Evolutionary conservation across 2,888 invertebrate genomes (phyloP), one percentile per base, ranked within the genome.

Genomic region (Caenorhabditis uteleia): DNA sequence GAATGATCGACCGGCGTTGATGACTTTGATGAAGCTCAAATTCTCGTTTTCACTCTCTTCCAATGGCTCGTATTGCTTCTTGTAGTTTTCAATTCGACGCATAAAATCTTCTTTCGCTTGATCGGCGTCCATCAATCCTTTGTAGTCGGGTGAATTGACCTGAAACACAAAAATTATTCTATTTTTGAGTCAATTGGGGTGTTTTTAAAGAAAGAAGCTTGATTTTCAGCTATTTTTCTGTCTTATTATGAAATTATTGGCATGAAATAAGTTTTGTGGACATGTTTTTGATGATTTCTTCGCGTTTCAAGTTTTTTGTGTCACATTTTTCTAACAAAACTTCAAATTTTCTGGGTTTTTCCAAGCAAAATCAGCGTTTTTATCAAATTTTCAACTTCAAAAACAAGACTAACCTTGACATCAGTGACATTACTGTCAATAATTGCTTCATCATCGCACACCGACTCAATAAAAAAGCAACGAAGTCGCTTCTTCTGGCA

Each of bases 81-180:
- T 90, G 84, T 98, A 98, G 70, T 89, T 89, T 75, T 93, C 90
- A 83, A 98, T 97, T 62, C 97, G 88, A 62, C 91, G 88, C 70
- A 92, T 87, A 84, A 98, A 98, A 83, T 93, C 92, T 60, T 90
- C 88, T 20, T 97, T 87, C 0, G 94, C 95, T 68, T 90, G 89
- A 69, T 95, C 95, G 8, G 73, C 74, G 85, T 94, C 91, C 88
- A 94, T 92, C 45, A 74, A 33, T 1, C 74, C 76, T 16, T 89
- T 88, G 85, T 98, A 98, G 86, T 98, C 98, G 0, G 97, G 97
- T 83, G 95, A 94, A 86, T 93, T 94, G 2, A 98, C 91, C 88
- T 95, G 95, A 16, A 50, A n/a, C n/a, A n/a, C n/a, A n/a, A n/a
- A n/a, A 34, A 29, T 29, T 14, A 29, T 29, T 43, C 20, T 12